A percentile compares a stretch with the other conserved stretches of the same genome.
Conservation (phyloP, 2,888 invertebrate genomes). For the Eupelmus urozonus region DNA sequence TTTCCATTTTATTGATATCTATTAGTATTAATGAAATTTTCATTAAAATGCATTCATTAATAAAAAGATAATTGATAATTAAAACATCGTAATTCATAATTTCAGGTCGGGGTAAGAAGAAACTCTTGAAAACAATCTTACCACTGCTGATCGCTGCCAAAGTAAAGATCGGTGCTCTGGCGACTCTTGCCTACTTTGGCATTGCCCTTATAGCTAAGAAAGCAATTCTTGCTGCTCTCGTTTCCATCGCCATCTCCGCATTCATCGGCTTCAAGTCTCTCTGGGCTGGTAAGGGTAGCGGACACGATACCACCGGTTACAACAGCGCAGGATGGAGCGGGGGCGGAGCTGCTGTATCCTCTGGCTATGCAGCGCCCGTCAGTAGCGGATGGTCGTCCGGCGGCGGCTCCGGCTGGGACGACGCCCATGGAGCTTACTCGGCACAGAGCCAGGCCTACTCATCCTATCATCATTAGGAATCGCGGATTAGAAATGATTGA, state of each 20-base stretch:
- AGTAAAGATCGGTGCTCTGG: constrained; percentile 80
- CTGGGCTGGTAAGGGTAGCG: constrained; percentile 10
- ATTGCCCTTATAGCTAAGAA: constrained; percentile 82
- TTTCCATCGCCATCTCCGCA: constrained; percentile 81
- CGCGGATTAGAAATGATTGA: background rate
- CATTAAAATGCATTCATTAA: too few species aligned
- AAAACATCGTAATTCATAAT: background rate
- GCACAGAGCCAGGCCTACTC: constrained; percentile 72
- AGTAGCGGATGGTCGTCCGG: constrained; percentile 64
- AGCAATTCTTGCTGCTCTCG: constrained; percentile 80
- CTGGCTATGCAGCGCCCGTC: constrained; percentile 44
- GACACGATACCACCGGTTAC: constrained; percentile 56
- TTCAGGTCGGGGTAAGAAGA: constrained; percentile 72
- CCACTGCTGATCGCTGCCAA: constrained; percentile 81
- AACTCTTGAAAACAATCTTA: constrained; percentile 79
- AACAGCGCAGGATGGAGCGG: constrained; percentile 66
- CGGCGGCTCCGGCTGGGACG: constrained; percentile 70
- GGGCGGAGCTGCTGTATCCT: constrained; percentile 63
- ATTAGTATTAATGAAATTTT: too few species aligned
- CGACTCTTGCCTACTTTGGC: constrained; percentile 80
- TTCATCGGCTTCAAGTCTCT: constrained; percentile 72
- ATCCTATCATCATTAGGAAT: constrained; percentile 70
- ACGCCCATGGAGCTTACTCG: constrained; percentile 58
- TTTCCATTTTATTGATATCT: too few species aligned
- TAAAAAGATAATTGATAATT: too few species aligned